Conservation (phyloP, 2,797 vertebrate genomes). For the Chloroceryle inda region DNA sequence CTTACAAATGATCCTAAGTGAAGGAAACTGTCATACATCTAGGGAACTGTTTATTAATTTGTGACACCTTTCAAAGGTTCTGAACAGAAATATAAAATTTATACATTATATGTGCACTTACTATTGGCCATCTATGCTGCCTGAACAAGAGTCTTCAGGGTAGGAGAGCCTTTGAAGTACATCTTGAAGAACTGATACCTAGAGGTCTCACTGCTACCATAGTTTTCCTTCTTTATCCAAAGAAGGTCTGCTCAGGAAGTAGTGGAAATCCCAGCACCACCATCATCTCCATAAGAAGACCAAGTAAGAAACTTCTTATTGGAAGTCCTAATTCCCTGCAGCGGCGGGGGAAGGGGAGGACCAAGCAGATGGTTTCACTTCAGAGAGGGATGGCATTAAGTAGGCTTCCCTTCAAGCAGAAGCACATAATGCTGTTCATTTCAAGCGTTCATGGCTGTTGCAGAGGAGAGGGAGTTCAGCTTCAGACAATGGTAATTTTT, state of each 20-base stretch:
- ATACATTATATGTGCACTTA: background rate
- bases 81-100: background rate
- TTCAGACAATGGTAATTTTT: rapidly evolving
- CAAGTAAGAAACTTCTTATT: background rate
- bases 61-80: background rate
- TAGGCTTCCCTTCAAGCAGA: background rate
- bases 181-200: rapidly evolving
- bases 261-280: background rate
- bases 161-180: background rate
- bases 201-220: background rate
- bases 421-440: rapidly evolving
- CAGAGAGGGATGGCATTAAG: background rate
- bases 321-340: background rate
- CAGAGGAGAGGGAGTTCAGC: rapidly evolving
- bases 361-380: background rate
- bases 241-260: background rate
- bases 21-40: background rate
- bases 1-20: background rate
- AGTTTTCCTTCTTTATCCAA: background rate
- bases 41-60: background rate
- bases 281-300: background rate
- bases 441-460: background rate
- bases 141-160: background rate
- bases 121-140: background rate
- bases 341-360: background rate